Percentiles rank a stretch among this genome's conserved stretches.
These are phyloP conservation scores for Harpalus rubripes DNA, from an alignment of 2,888 invertebrate species.

Conservation along the genomic window DNA sequence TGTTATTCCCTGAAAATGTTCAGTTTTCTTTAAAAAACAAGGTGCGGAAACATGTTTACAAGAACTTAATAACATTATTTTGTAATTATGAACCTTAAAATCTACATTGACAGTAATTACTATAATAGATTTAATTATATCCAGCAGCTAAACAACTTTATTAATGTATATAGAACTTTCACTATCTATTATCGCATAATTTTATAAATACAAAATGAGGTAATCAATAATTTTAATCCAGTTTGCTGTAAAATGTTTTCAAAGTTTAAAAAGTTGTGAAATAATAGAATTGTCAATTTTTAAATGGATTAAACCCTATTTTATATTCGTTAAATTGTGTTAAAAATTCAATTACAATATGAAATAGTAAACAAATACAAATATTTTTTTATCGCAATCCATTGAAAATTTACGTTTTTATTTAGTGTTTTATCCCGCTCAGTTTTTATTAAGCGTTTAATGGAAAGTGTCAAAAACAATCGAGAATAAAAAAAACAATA, in stretches of 20 bases:
- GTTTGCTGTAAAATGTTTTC: background rate
- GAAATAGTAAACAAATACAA: background rate
- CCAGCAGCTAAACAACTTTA: constrained; percentile 8
- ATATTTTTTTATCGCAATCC: background rate
- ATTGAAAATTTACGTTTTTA: background rate
- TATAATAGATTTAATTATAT: constrained; percentile 24
- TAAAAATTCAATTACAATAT: background rate
- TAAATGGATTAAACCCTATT: too few relatives aligned
- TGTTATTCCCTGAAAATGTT: background rate
- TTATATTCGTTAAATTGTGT: background rate
- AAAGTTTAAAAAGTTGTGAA: background rate
- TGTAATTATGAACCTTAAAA: constrained; percentile 7
- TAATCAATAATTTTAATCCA: background rate
- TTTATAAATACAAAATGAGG: background rate
- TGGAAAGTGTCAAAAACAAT: background rate
- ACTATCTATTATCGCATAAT: background rate
- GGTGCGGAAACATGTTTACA: constrained; percentile 28
- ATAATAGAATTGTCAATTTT: too few relatives aligned
- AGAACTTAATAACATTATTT: constrained; percentile 28
- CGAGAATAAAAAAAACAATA: constrained; percentile 10
- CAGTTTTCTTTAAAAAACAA: constrained; percentile 9
- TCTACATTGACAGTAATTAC: constrained; percentile 17
- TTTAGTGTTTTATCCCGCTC: background rate
- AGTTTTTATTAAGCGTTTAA: background rate
- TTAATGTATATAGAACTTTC: constrained; percentile 15